A percentile compares a stretch with the other conserved stretches of the same genome.
Conservation (phyloP, 2,113 vertebrate genomes). For the Callionymus lyra region DNA sequence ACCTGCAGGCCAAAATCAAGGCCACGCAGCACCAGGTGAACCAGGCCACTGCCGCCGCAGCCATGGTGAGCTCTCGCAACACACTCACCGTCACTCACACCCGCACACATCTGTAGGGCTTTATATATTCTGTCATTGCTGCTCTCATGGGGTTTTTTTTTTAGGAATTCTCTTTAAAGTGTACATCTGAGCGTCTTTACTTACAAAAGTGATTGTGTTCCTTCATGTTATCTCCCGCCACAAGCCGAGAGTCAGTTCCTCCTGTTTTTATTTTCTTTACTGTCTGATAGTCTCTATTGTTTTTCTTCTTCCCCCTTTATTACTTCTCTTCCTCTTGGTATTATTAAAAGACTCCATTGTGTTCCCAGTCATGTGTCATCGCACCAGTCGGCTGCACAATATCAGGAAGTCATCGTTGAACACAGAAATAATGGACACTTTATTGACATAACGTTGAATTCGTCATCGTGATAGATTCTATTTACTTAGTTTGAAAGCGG, state of each 20-base stretch:
- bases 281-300: slow-evolving; percentile 37
- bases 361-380: slow-evolving; percentile 30
- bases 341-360: slow-evolving; percentile 34
- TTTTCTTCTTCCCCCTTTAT: slow-evolving; percentile 48
- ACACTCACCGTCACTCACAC: slow-evolving; percentile 12
- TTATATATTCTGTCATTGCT: slow-evolving; percentile 28
- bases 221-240: slow-evolving; percentile 32
- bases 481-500: no score
- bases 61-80: slow-evolving; percentile 83
- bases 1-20: slow-evolving; percentile 99
- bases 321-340: slow-evolving; percentile 53
- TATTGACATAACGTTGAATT: no score
- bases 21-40: slow-evolving; percentile 99
- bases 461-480: no score
- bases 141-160: slow-evolving; percentile 27
- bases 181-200: slow-evolving; percentile 17
- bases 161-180: slow-evolving; percentile 24
- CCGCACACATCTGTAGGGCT: slow-evolving; percentile 17
- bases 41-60: slow-evolving; percentile 91
- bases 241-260: slow-evolving; percentile 25
- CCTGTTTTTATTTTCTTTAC: slow-evolving; percentile 17
- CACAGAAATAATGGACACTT: no score
- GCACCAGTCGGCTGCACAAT: slow-evolving; percentile 1
- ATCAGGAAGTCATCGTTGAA: no score
- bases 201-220: slow-evolving; percentile 17